Conservation (phyloP, 2,113 vertebrate species). For the Corapipo altera region DNA sequence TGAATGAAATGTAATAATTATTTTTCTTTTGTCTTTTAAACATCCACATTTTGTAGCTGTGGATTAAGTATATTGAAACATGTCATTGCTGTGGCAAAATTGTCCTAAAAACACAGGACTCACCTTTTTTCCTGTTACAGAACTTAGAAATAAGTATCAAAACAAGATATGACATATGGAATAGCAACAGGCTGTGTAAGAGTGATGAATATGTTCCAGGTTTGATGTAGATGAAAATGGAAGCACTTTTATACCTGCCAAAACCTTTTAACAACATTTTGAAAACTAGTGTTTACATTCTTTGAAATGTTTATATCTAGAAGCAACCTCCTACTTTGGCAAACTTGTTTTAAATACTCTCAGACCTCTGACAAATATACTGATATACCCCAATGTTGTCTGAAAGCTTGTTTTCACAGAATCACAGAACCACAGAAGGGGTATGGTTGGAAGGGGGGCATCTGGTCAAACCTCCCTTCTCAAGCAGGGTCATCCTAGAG, state of each 20-base stretch:
- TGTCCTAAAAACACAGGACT: not conserved
- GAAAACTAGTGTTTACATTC: conserved; percentile 3
- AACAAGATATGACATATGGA: not conserved
- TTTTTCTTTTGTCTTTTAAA: conserved; percentile 1
- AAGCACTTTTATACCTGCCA: conserved; percentile 24
- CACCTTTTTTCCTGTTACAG: not conserved
- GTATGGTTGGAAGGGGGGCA: not conserved
- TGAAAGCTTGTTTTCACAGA: not conserved
- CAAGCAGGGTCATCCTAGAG: not conserved
- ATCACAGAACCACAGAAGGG: not conserved
- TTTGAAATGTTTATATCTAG: not conserved
- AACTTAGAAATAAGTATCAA: not conserved
- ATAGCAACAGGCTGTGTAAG: conserved; percentile 15
- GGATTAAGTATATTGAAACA: not conserved
- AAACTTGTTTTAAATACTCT: conserved; percentile 6
- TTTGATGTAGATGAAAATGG: not conserved
- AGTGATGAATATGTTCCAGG: not conserved
- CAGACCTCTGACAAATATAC: not conserved
- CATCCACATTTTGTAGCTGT: not conserved
- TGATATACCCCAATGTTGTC: not conserved
- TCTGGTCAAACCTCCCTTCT: not conserved
- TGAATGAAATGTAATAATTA: not conserved
- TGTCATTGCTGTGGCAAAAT: not conserved
- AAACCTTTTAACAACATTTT: not conserved
- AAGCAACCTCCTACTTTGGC: not conserved